Conservation (phyloP, 2,888 invertebrate genomes). For the Spatulosminthurus flaviceps region DNA sequence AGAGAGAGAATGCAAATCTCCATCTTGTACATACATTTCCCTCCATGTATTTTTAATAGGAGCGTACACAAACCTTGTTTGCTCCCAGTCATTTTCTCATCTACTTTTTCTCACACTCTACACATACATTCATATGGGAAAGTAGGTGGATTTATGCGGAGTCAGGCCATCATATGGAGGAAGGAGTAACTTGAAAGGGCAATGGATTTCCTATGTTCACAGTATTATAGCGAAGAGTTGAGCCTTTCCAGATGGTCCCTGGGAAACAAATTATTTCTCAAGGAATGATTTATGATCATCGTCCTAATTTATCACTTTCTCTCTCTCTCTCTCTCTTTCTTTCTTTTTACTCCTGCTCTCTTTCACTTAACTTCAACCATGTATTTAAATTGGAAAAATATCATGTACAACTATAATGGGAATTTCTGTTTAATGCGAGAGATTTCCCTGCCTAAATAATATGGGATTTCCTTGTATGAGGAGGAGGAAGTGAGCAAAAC, state of each 20-base stretch:
- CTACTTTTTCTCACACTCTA: neutral
- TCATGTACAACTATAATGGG: no score
- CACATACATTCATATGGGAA: neutral
- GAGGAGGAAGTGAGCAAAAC: no score
- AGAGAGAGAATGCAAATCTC: no score
- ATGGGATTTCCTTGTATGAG: no score
- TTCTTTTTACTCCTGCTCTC: neutral
- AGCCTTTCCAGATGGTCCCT: conserved; percentile 26
- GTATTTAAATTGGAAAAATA: no score
- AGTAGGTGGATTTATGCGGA: conserved; percentile 22
- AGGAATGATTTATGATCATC: conserved; percentile 56
- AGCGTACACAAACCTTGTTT: no score
- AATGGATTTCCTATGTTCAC: neutral
- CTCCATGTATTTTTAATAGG: no score
- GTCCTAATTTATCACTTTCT: conserved; percentile 56
- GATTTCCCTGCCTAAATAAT: no score
- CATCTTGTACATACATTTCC: no score
- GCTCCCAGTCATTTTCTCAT: neutral
- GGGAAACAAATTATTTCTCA: conserved; percentile 55
- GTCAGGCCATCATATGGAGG: neutral
- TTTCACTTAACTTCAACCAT: no score
- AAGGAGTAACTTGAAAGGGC: neutral
- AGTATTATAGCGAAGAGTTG: neutral
- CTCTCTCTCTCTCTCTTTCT: neutral
- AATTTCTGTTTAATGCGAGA: no score